These are phyloP conservation scores for Ceratina japonica DNA, from an alignment of 1,140 invertebrate genomes.

Conservation along the genomic window DNA sequence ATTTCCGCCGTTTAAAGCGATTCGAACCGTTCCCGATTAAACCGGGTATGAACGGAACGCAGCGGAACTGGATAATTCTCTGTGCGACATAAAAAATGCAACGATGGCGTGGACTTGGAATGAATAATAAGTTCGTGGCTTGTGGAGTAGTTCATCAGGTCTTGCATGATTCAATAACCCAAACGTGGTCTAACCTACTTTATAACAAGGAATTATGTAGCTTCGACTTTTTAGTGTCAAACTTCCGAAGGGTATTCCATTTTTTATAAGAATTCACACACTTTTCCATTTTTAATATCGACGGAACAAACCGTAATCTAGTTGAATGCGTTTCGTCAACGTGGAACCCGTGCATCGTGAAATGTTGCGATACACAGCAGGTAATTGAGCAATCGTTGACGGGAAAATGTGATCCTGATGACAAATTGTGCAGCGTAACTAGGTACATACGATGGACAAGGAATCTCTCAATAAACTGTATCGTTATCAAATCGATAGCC, in stretches of 20 bases:
- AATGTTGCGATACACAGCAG: background rate
- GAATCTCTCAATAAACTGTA: slow-evolving; percentile 22
- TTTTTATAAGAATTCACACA: no score
- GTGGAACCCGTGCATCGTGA: background rate
- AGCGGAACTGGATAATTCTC: no score
- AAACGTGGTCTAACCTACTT: background rate
- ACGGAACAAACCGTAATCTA: background rate
- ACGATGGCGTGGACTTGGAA: background rate
- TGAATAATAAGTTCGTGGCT: background rate
- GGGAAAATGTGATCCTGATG: slow-evolving; percentile 14
- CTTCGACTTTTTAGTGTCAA: no score
- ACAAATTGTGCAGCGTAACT: slow-evolving; percentile 17
- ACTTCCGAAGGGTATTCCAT: no score
- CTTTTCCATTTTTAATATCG: no score
- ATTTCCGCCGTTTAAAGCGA: no score
- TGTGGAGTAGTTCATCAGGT: background rate
- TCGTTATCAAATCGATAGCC: slow-evolving; percentile 24
- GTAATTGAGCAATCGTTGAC: slow-evolving; percentile 11
- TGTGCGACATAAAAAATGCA: no score
- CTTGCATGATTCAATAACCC: background rate
- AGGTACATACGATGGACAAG: background rate
- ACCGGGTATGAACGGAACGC: background rate
- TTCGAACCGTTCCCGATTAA: no score
- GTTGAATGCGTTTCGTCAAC: background rate
- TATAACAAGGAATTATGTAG: background rate